Percentiles rank a stretch among this genome's conserved stretches.
Conservation (phyloP, 2,113 vertebrate species). For the Brachypodius melanocephalos region DNA sequence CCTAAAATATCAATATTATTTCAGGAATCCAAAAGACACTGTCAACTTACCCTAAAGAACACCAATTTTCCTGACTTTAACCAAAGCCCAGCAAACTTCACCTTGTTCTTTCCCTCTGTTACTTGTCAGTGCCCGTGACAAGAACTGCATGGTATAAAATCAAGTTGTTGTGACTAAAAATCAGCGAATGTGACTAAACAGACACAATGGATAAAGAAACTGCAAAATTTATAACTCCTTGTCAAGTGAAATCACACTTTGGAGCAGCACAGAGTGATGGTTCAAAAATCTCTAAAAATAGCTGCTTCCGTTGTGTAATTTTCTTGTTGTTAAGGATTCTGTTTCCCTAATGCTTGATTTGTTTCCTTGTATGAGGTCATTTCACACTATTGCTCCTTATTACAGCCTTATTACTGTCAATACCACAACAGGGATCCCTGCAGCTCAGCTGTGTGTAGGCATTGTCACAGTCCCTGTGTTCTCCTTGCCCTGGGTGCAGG, state of each 20-base stretch:
- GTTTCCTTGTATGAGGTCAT: neutral
- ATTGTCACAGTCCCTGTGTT: neutral
- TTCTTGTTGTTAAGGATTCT: neutral
- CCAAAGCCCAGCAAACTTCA: neutral
- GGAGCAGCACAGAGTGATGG: neutral
- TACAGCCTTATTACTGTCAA: neutral
- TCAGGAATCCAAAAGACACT: neutral
- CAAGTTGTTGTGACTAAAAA: neutral
- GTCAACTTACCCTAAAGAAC: neutral
- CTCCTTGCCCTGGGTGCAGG: neutral
- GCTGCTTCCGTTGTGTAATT: neutral
- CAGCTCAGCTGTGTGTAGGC: neutral
- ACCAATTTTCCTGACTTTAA: neutral
- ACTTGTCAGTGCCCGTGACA: neutral
- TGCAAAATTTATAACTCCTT: neutral
- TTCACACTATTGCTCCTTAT: neutral
- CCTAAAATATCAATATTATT: neutral
- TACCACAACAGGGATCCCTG: neutral
- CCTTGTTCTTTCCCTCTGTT: neutral
- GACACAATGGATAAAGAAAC: neutral
- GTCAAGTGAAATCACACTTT: neutral
- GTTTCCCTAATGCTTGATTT: neutral
- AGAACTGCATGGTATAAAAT: neutral
- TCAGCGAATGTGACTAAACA: neutral
- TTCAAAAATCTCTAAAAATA: neutral